phyloP scores from a whole-genome alignment of 2,888 invertebrate genomes.

The Didymodactylos carnosus region DNA sequence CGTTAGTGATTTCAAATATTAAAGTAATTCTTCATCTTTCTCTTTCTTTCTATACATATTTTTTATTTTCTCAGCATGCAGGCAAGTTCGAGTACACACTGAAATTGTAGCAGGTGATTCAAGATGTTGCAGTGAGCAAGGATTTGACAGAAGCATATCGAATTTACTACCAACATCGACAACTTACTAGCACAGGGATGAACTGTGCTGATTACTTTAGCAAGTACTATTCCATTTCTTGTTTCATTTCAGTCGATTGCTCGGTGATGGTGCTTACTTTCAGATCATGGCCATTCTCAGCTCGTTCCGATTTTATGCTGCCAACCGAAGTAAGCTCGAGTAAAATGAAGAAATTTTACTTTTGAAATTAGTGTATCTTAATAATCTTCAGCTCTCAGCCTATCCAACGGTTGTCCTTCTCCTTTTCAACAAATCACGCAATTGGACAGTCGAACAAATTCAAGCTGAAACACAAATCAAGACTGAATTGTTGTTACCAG shows the following conservation, averaged over 20 bases:
- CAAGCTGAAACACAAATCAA: constrained; percentile 70
- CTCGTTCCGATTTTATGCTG: constrained; percentile 54
- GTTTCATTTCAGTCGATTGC: constrained; percentile 51
- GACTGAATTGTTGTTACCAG: constrained; percentile 45
- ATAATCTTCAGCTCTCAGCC: constrained; percentile 58
- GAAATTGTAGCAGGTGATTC: constrained; percentile 93
- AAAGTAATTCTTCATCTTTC: no score
- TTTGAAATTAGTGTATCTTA: no score
- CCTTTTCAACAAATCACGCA: constrained; percentile 72
- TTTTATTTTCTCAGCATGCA: constrained; percentile 40
- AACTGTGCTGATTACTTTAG: not conserved
- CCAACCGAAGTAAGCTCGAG: constrained; percentile 74
- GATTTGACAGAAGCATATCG: constrained; percentile 79
- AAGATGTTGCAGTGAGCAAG: constrained; percentile 93
- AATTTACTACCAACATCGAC: constrained; percentile 14
- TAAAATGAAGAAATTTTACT: no score
- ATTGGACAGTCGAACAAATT: constrained; percentile 67
- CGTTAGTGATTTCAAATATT: no score
- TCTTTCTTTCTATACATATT: no score
- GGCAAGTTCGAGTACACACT: constrained; percentile 99
- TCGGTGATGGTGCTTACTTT: constrained; percentile 74
- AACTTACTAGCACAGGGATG: not conserved
- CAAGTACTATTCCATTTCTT: not conserved
- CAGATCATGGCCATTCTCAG: constrained; percentile 67
- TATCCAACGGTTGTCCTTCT: constrained; percentile 95